These are phyloP conservation scores for Aporophyla lueneburgensis DNA, from an alignment of 2,888 invertebrate genomes.

Conservation along the genomic window DNA sequence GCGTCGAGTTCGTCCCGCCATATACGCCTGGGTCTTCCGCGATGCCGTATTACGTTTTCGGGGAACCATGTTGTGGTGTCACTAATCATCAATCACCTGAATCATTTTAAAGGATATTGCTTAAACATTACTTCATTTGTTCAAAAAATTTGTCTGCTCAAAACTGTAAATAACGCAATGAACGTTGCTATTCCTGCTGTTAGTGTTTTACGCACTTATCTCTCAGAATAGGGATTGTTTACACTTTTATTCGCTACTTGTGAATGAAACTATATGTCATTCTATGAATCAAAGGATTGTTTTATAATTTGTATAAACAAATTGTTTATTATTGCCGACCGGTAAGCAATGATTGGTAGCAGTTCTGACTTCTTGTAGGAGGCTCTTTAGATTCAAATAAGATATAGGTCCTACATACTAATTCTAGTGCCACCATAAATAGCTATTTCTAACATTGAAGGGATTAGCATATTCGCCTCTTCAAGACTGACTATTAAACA, in stretches of 20 bases:
- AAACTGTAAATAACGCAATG: too few relatives aligned
- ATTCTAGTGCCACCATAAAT: slow-evolving; percentile 3
- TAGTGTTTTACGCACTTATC: too few relatives aligned
- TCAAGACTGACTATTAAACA: not conserved
- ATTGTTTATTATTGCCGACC: not conserved
- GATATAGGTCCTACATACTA: slow-evolving; percentile 12
- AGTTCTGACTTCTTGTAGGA: not conserved
- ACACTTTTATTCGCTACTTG: not conserved
- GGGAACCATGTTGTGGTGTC: too few relatives aligned
- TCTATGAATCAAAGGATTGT: not conserved
- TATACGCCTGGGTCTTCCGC: too few relatives aligned
- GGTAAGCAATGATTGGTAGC: not conserved
- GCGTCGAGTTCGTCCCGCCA: too few relatives aligned
- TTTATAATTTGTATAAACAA: not conserved
- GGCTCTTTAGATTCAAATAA: not conserved
- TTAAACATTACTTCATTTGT: too few relatives aligned
- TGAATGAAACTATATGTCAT: not conserved
- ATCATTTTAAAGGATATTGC: too few relatives aligned
- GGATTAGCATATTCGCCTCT: not conserved
- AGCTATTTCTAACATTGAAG: not conserved
- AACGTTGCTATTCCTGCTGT: too few relatives aligned
- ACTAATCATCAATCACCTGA: too few relatives aligned
- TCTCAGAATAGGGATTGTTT: not conserved
- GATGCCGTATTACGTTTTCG: too few relatives aligned
- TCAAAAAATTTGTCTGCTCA: too few relatives aligned